Conservation (phyloP, 2,113 vertebrate species). For the Tapirus terrestris region DNA sequence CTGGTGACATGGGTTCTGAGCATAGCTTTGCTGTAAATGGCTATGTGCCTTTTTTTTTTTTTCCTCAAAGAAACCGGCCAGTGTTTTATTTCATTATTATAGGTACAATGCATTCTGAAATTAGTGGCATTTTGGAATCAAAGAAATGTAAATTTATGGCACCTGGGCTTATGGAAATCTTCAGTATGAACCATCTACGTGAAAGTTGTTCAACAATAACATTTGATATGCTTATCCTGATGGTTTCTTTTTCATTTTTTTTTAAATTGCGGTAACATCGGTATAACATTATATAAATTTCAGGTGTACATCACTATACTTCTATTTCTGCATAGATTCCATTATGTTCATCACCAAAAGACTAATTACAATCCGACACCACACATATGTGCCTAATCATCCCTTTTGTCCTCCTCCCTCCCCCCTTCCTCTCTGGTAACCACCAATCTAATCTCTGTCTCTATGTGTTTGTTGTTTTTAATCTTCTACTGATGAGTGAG, state of each 20-base stretch:
- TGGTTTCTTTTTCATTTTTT: not conserved
- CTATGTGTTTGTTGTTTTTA: too few species aligned
- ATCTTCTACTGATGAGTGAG: too few species aligned
- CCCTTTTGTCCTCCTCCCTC: too few species aligned
- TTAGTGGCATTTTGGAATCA: slow-evolving; percentile 1
- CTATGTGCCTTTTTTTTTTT: not conserved
- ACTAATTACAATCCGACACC: too few species aligned
- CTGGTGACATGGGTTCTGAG: not conserved
- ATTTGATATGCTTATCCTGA: not conserved
- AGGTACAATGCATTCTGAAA: not conserved
- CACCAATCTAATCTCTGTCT: too few species aligned
- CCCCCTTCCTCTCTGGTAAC: too few species aligned
- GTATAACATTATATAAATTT: too few species aligned
- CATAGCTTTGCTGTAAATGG: not conserved
- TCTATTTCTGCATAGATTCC: too few species aligned
- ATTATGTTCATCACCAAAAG: too few species aligned
- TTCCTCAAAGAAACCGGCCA: slow-evolving; percentile 12
- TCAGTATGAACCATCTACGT: not conserved
- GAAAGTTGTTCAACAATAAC: not conserved
- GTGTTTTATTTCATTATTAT: not conserved
- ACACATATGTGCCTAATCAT: too few species aligned
- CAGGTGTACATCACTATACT: too few species aligned
- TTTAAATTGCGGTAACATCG: too few species aligned
- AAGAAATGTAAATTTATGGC: not conserved
- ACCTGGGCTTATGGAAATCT: not conserved